Evolutionary conservation across 2,888 invertebrate species (phyloP).

Genomic region (Ligdia adustata): DNA sequence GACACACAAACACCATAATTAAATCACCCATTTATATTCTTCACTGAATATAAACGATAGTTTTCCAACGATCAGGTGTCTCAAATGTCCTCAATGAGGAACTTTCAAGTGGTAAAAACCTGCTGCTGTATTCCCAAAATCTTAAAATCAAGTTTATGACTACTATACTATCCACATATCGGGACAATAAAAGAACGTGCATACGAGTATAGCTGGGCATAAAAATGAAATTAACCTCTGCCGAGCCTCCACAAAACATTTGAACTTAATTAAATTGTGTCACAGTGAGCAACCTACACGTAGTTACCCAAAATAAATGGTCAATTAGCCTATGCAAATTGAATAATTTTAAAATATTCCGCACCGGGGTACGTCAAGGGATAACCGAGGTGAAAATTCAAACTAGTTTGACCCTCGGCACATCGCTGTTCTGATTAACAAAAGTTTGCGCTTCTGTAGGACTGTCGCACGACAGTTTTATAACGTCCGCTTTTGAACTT

Average conservation of each 20-base stretch:
- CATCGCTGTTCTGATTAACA: constrained; percentile 65
- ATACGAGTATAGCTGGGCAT: constrained; percentile 13
- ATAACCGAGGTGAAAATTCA: constrained; percentile 57
- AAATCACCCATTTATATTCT: too few relatives aligned
- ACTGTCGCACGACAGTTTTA: constrained; percentile 20
- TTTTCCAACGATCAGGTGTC: too few relatives aligned
- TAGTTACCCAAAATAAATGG: constrained; percentile 51
- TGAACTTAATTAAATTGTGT: constrained; percentile 38
- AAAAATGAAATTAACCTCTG: constrained; percentile 31
- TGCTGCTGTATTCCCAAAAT: too few relatives aligned
- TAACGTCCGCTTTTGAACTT: constrained; percentile 18
- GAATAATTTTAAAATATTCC: constrained; percentile 70
- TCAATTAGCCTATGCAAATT: constrained; percentile 67
- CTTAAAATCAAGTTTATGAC: too few relatives aligned
- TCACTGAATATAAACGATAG: too few relatives aligned
- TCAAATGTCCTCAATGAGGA: too few relatives aligned
- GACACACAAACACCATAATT: too few relatives aligned
- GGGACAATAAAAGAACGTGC: constrained; percentile 4
- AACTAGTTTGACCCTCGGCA: constrained; percentile 58
- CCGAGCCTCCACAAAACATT: constrained; percentile 29
- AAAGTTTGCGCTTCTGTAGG: constrained; percentile 58
- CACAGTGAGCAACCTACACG: constrained; percentile 36
- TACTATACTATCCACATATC: too few relatives aligned
- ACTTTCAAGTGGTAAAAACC: too few relatives aligned
- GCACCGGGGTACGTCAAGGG: constrained; percentile 52